Conservation (phyloP, 2,888 invertebrate species). For the Coleophora flavipennella region DNA sequence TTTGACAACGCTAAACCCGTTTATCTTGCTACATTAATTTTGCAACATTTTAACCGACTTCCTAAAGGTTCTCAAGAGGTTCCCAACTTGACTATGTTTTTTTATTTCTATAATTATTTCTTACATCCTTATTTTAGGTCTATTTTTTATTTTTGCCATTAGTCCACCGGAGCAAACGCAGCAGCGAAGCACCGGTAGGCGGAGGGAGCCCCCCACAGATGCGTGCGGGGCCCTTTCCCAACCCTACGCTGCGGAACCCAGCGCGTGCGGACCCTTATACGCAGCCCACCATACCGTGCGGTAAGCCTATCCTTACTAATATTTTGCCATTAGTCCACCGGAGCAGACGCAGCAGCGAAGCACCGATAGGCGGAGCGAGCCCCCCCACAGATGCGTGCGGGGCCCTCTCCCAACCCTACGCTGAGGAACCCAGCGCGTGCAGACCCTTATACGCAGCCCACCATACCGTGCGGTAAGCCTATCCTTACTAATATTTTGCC, state of each 20-base stretch:
- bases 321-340: constrained; percentile 40
- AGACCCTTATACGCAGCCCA: constrained; percentile 76
- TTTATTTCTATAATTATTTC: too few species aligned
- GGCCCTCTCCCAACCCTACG: constrained; percentile 74
- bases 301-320: too few species aligned
- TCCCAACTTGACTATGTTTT: too few species aligned
- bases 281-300: constrained; percentile 68
- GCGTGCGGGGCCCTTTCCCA: constrained; percentile 62
- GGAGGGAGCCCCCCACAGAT: constrained; percentile 45
- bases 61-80: too few species aligned
- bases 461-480: constrained; percentile 60
- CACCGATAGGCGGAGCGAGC: constrained; percentile 38
- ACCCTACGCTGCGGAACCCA: constrained; percentile 77
- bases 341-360: constrained; percentile 46
- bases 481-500: too few species aligned
- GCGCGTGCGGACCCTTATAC: constrained; percentile 78
- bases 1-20: too few species aligned
- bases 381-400: constrained; percentile 45
- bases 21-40: too few species aligned
- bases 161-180: constrained; percentile 56
- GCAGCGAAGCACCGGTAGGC: constrained; percentile 33
- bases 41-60: too few species aligned
- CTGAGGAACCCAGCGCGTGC: constrained; percentile 76
- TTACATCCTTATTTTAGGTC: too few species aligned
- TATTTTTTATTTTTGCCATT: constrained; percentile 5